phyloP scores from a whole-genome alignment of 1,140 invertebrate genomes.

The Venustaconcha ellipsiformis region DNA sequence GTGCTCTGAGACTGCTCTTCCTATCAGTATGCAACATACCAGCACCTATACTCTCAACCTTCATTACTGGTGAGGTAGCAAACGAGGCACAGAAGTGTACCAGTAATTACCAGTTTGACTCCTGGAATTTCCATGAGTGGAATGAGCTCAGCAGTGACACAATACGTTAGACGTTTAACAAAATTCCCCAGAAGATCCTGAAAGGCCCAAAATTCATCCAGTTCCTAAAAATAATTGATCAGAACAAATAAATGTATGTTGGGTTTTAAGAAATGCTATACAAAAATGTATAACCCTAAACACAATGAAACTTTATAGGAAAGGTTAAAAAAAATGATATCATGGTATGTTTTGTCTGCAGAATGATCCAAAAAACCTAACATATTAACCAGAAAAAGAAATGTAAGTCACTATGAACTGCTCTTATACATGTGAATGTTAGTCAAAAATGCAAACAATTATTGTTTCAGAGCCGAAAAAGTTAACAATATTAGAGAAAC shows the following conservation, averaged over 20 bases:
- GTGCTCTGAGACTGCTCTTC: background rate
- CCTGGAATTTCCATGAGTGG: constrained; percentile 86
- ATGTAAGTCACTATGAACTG: no score
- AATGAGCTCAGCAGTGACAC: constrained; percentile 80
- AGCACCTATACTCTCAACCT: background rate
- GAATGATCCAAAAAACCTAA: no score
- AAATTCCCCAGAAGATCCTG: constrained; percentile 80
- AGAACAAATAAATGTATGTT: background rate
- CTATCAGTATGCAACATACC: background rate
- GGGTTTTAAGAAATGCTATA: background rate
- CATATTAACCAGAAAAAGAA: no score
- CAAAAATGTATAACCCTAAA: background rate
- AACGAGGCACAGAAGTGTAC: constrained; percentile 71
- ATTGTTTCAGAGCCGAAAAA: no score
- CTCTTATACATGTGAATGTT: no score
- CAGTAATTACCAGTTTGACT: constrained; percentile 79
- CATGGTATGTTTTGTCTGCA: background rate
- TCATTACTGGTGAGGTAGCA: background rate
- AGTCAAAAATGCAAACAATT: no score
- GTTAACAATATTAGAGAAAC: no score
- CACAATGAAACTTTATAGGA: background rate
- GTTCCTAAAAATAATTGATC: constrained; percentile 65
- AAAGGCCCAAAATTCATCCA: constrained; percentile 87
- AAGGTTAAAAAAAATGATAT: background rate
- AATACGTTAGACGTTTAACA: constrained; percentile 77